A percentile compares a stretch with the other conserved stretches of the same genome.
phyloP scores from a whole-genome alignment of 2,797 vertebrate genomes.

The Poecilia gillii region DNA sequence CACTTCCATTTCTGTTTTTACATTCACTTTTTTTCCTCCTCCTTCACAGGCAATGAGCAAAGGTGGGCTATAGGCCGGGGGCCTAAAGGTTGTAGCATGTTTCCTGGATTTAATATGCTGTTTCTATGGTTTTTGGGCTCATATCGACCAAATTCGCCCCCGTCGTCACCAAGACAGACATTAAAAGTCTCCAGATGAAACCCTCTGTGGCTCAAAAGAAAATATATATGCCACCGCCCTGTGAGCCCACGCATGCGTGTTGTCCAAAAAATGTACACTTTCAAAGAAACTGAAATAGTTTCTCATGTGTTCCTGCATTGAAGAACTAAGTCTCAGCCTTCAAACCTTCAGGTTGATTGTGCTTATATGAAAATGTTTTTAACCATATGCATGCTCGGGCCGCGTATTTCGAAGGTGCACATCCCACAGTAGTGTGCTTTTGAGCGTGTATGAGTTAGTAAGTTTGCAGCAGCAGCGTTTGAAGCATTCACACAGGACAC shows the following conservation, averaged over 20 bases:
- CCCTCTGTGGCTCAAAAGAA: constrained; percentile 19
- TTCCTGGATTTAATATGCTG: constrained; percentile 30
- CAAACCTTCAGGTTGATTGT: constrained; percentile 51
- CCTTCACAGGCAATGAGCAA: constrained; percentile 28
- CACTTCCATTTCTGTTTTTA: constrained; percentile 55
- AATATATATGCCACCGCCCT: constrained; percentile 6
- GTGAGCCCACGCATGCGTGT: constrained; percentile 13
- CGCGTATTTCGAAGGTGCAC: constrained; percentile 1
- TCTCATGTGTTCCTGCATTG: constrained; percentile 56
- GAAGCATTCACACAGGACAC: constrained; percentile 58
- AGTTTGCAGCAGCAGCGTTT: constrained; percentile 40
- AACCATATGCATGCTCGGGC: constrained; percentile 13
- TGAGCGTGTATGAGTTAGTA: constrained; percentile 14
- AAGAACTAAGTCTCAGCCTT: constrained; percentile 54
- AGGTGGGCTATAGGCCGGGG: constrained; percentile 37
- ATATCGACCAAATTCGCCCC: constrained; percentile 18
- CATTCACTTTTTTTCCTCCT: constrained; percentile 26
- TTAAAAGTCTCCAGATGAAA: constrained; percentile 17
- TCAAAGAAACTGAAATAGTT: constrained; percentile 32
- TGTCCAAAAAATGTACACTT: constrained; percentile 21
- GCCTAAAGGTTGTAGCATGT: constrained; percentile 25
- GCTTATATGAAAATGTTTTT: constrained; percentile 10
- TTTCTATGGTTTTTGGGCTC: constrained; percentile 25
- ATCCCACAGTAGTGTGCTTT: constrained; percentile 13
- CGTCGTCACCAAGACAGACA: constrained; percentile 8